These are phyloP conservation scores for Drosophila arawakana DNA, from an alignment of 1,140 invertebrate species.

Conservation along the genomic window DNA sequence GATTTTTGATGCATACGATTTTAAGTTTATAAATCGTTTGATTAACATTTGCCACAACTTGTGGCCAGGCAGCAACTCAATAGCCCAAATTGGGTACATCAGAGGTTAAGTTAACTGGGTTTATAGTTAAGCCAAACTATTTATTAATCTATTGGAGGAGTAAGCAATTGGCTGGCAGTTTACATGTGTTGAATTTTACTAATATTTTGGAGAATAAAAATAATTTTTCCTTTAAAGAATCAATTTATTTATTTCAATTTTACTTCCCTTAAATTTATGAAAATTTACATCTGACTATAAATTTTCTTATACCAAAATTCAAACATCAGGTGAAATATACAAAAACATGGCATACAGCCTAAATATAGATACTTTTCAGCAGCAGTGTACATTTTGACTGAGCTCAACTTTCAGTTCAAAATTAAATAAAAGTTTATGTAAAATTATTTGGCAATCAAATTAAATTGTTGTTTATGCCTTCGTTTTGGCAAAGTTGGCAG, in stretches of 20 bases:
- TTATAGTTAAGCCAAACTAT: not conserved
- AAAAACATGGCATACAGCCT: not conserved
- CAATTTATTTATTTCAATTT: too few relatives aligned
- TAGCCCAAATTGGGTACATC: not conserved
- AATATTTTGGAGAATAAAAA: too few relatives aligned
- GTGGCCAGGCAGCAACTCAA: conserved; percentile 4
- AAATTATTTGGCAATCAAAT: conserved; percentile 44
- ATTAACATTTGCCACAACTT: conserved; percentile 13
- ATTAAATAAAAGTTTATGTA: conserved; percentile 46
- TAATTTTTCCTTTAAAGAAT: too few relatives aligned
- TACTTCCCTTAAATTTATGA: too few relatives aligned
- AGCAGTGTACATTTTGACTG: conserved; percentile 17
- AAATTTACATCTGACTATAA: too few relatives aligned
- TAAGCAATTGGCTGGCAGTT: not conserved
- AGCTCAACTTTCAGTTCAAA: conserved; percentile 21
- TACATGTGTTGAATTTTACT: not conserved
- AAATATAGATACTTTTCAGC: not conserved
- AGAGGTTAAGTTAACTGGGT: conserved; percentile 8
- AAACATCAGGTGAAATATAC: too few relatives aligned
- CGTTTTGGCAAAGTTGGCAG: conserved; percentile 19
- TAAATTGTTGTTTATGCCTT: conserved; percentile 37
- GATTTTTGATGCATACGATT: not conserved
- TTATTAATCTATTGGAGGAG: not conserved
- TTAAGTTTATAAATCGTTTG: conserved; percentile 5
- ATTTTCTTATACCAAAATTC: too few relatives aligned